Evolutionary conservation across 2,113 vertebrate species (phyloP), one percentile per base, ranked within the genome.

Genomic region (Antennarius striatus): DNA sequence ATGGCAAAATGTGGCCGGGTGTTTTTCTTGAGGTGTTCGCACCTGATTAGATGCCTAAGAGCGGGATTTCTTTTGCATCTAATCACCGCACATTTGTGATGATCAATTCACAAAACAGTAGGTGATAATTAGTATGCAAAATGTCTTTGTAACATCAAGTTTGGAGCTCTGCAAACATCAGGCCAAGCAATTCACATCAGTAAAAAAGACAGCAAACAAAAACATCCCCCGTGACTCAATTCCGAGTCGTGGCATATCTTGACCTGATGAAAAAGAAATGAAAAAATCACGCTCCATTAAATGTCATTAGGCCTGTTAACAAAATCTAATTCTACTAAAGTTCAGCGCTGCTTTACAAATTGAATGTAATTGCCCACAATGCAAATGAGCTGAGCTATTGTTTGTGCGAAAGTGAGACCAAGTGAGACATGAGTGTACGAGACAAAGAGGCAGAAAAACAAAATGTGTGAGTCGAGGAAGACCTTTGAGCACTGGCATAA

Each of bases 201-300:
- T 13, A 30, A 47, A 64, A 64, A 76, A 77, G 32, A 49, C 43
- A 0, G 8, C 61, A 80, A 84, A 71, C 73, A 82, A 80, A 82
- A 84, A 79, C 76, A 88, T 79, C 81, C 79, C 84, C 68, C 66
- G 75, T 86, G 81, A 82, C 83, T 79, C 67, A 76, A 80, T 83
- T 80, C 77, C 82, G 80, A 59, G 50, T 74, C 61, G 81, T 74
- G 63, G 67, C 67, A 58, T 82, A 88, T 85, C 88, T 85, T 90
- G 79, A 87, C 86, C 84, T 60, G 80, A 80, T 85, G 83, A 83
- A 77, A 85, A 68, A 79, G 70, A 87, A 86, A 86, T 88, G 71
- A 90, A 91, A 83, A 82, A 90, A 90, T 87, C 84, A 88, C 74
- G 74, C 81, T 84, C 79, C 85, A 92, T 90, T 90, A 87, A 88